These are phyloP conservation scores for Phyllostomus discolor DNA, from an alignment of 2,113 vertebrate species.

Conservation along the genomic window DNA sequence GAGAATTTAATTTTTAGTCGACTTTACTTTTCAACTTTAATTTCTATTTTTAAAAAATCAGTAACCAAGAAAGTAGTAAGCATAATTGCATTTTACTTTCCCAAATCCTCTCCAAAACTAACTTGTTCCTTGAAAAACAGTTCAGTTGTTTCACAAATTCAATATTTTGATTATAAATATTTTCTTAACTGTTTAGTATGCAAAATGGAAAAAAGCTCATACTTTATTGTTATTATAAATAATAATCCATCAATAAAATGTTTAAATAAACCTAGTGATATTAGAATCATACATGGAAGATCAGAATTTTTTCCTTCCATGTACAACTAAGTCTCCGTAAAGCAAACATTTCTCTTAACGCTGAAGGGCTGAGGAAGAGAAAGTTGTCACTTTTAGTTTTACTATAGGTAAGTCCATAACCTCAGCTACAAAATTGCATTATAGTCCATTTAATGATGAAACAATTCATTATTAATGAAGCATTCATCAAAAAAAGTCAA, in stretches of 20 bases:
- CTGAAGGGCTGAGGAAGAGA: neutral
- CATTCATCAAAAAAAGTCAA: neutral
- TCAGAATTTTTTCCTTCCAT: neutral
- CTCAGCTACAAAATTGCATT: neutral
- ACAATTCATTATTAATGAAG: neutral
- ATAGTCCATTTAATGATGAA: slow-evolving; percentile 38
- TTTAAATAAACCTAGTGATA: neutral
- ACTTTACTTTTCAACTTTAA: slow-evolving; percentile 1
- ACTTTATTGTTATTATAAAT: neutral
- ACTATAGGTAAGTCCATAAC: neutral
- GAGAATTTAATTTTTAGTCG: neutral
- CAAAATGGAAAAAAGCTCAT: neutral
- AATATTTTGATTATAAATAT: neutral
- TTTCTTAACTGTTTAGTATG: neutral
- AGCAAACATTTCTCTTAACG: neutral
- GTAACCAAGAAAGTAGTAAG: neutral
- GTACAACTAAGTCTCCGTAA: neutral
- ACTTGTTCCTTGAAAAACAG: neutral
- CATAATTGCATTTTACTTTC: neutral
- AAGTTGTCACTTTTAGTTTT: slow-evolving; percentile 20
- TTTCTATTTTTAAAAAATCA: neutral
- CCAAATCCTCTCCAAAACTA: neutral
- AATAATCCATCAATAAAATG: neutral
- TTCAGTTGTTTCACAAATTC: neutral
- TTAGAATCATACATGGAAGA: neutral